These are phyloP conservation scores for Sinocyclocheilus grahami DNA, from an alignment of 2,113 vertebrate species.

Conservation along the genomic window DNA sequence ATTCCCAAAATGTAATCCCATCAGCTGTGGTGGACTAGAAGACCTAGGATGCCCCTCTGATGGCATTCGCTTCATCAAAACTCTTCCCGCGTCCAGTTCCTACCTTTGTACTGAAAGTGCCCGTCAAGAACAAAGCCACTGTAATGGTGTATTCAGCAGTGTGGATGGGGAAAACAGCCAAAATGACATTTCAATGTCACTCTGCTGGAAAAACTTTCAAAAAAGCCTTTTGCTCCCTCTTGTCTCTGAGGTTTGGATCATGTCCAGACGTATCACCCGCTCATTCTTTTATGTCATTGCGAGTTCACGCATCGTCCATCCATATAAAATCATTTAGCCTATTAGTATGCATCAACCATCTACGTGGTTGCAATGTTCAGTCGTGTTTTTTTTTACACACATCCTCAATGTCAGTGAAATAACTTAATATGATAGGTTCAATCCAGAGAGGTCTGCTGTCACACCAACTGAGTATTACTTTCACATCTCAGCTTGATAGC, in stretches of 20 bases:
- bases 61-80: conserved; percentile 40
- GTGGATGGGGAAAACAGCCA: conserved; percentile 42
- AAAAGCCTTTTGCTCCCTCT: conserved; percentile 25
- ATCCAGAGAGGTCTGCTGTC: neutral
- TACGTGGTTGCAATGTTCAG: neutral
- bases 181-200: conserved; percentile 58
- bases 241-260: conserved; percentile 35
- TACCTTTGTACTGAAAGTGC: conserved; percentile 47
- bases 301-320: conserved; percentile 37
- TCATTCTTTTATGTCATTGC: conserved; percentile 41
- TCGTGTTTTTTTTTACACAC: neutral
- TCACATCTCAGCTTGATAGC: conserved; percentile 21
- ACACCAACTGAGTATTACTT: conserved; percentile 13
- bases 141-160: conserved; percentile 33
- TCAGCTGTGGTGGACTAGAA: conserved; percentile 25
- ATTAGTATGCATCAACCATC: conserved; percentile 7
- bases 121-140: conserved; percentile 43
- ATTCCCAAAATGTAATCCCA: conserved; percentile 13
- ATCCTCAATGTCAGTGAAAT: conserved; percentile 23
- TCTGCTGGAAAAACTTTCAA: conserved; percentile 21
- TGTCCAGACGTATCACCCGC: neutral
- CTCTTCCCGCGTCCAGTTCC: neutral
- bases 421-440: neutral
- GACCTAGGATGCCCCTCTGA: conserved; percentile 41
- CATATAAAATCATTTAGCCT: neutral